phyloP scores from a whole-genome alignment of 2,888 invertebrate species.

The Ariolimax columbianus region DNA sequence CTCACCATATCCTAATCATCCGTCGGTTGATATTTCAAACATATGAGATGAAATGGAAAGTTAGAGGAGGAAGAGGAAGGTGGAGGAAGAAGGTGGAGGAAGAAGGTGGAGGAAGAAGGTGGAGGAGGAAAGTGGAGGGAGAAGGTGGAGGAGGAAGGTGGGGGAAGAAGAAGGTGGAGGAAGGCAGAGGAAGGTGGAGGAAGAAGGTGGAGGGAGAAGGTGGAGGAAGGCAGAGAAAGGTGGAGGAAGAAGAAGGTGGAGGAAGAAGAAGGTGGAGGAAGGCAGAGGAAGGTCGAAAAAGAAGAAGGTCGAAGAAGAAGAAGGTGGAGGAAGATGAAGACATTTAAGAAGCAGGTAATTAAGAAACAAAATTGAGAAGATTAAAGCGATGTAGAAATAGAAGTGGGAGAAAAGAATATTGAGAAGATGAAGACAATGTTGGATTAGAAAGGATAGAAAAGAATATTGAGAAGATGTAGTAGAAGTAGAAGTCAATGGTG shows the following conservation, averaged over 20 bases:
- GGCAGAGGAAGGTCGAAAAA: not conserved
- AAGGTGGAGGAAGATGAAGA: no score
- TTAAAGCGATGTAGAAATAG: not conserved
- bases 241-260: not conserved
- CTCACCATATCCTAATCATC: no score
- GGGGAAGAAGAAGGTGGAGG: not conserved
- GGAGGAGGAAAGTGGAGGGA: not conserved
- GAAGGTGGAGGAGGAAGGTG: not conserved
- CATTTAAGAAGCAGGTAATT: not conserved
- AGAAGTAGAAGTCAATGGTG: no score
- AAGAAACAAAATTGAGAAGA: not conserved
- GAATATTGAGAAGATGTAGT: no score
- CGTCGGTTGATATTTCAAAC: no score
- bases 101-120: not conserved
- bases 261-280: not conserved
- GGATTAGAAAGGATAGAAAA: no score
- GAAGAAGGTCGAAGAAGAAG: no score
- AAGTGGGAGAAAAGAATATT: not conserved
- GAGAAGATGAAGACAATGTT: no score
- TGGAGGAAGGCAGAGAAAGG: not conserved
- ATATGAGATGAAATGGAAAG: no score
- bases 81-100: no score
- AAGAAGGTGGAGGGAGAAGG: no score
- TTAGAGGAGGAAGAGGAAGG: no score
- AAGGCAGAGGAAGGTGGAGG: not conserved